Evolutionary conservation across 2,888 invertebrate genomes (phyloP).

Genomic region (Epistrophe eligans): DNA sequence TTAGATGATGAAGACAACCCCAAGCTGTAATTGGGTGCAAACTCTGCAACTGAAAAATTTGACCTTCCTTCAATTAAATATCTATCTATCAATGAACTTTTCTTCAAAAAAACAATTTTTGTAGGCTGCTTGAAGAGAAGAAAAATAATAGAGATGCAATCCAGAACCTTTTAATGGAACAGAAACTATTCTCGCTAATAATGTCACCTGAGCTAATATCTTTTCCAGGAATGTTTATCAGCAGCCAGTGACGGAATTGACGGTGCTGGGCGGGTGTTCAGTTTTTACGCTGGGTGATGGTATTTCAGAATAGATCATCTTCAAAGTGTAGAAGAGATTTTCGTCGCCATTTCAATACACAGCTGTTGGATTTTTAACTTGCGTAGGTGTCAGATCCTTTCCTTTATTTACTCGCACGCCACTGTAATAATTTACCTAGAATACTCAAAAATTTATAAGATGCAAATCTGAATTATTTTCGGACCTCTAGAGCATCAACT

Average conservation of each 20-base stretch:
- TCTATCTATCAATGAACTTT: conserved; percentile 79
- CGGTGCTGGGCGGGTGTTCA: conserved; percentile 90
- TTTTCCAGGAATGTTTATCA: conserved; percentile 93
- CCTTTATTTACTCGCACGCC: conserved; percentile 86
- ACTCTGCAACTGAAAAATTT: conserved; percentile 88
- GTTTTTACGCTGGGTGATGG: conserved; percentile 85
- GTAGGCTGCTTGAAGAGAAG: conserved; percentile 89
- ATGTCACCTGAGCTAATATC: conserved; percentile 90
- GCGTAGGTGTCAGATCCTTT: conserved; percentile 89
- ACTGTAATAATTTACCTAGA: conserved; percentile 78
- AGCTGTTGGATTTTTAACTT: conserved; percentile 82
- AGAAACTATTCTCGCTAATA: conserved; percentile 92
- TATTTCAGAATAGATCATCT: conserved; percentile 92
- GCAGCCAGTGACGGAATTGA: conserved; percentile 97
- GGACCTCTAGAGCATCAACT: conserved; percentile 80
- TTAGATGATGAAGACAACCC: conserved; percentile 91
- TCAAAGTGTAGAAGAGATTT: conserved; percentile 79
- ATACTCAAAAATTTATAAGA: background rate
- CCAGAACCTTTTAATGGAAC: conserved; percentile 92
- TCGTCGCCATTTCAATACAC: conserved; percentile 80
- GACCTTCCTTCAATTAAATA: conserved; percentile 85
- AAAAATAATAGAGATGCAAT: conserved; percentile 91
- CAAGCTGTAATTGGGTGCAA: conserved; percentile 89
- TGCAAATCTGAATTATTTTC: background rate
- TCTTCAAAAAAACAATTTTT: conserved; percentile 87